These are phyloP conservation scores for Apaloderma vittatum DNA, from an alignment of 2,113 vertebrate species.

Conservation along the genomic window DNA sequence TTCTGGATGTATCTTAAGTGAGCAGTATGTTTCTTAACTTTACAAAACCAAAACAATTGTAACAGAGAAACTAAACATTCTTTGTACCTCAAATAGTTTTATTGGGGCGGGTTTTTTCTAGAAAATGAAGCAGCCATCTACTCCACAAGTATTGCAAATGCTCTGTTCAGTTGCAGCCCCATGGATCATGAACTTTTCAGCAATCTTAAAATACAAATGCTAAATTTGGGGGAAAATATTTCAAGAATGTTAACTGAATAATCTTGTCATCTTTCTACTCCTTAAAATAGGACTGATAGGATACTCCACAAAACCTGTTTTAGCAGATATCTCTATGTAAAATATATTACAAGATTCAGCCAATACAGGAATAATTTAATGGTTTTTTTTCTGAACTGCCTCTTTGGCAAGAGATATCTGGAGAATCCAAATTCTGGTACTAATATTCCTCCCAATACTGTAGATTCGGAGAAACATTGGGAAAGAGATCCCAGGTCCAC, in stretches of 20 bases:
- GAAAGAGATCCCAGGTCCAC: neutral
- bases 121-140: neutral
- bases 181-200: neutral
- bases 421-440: neutral
- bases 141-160: neutral
- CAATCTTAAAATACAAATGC: neutral
- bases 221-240: neutral
- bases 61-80: neutral
- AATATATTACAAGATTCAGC: neutral
- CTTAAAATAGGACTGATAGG: neutral
- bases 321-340: neutral
- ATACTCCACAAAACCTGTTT: conserved; percentile 1
- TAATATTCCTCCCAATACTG: neutral
- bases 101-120: neutral
- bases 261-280: neutral
- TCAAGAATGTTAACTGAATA: neutral
- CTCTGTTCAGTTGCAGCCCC: neutral
- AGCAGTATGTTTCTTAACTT: neutral
- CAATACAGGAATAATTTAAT: neutral
- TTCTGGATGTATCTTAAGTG: neutral
- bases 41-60: neutral
- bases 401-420: neutral
- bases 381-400: neutral
- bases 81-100: neutral
- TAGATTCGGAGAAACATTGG: neutral